Conservation (phyloP, 2,888 invertebrate genomes). For the Exephanes ischioxanthus region DNA sequence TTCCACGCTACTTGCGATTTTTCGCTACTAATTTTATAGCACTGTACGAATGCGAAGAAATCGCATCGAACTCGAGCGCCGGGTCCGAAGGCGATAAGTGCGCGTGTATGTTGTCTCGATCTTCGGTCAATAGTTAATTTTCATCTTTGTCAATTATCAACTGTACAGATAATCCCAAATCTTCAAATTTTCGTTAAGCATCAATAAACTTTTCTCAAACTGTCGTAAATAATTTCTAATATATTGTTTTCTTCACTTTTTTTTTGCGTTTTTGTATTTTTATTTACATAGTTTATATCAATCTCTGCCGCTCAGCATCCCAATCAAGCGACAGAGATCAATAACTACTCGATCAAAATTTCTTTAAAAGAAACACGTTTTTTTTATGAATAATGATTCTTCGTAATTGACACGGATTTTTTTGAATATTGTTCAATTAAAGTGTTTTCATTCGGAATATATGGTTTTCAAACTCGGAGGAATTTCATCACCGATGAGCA, state of each 20-base stretch:
- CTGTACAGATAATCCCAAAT: slow-evolving; percentile 18
- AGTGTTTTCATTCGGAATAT: background rate
- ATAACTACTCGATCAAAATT: slow-evolving; percentile 3
- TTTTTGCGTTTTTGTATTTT: background rate
- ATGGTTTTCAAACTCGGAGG: background rate
- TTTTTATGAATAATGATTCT: too few relatives aligned
- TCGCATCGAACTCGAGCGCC: slow-evolving; percentile 44
- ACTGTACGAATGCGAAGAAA: slow-evolving; percentile 25
- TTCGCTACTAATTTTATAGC: slow-evolving; percentile 26
- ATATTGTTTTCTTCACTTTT: background rate
- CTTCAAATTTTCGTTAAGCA: background rate
- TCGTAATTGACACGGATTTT: background rate
- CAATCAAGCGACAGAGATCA: slow-evolving; percentile 22
- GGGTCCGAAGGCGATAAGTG: slow-evolving; percentile 69
- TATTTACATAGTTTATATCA: background rate
- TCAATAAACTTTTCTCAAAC: slow-evolving; percentile 7
- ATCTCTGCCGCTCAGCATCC: slow-evolving; percentile 10
- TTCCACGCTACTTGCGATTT: slow-evolving; percentile 49
- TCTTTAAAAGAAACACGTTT: background rate
- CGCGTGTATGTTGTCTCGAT: slow-evolving; percentile 68
- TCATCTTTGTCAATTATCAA: slow-evolving; percentile 32
- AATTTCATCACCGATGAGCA: background rate
- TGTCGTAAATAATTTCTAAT: slow-evolving; percentile 15
- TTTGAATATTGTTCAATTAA: too few relatives aligned
- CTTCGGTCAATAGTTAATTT: slow-evolving; percentile 56